Conservation (phyloP, 2,888 invertebrate genomes). For the Pyralis farinalis region DNA sequence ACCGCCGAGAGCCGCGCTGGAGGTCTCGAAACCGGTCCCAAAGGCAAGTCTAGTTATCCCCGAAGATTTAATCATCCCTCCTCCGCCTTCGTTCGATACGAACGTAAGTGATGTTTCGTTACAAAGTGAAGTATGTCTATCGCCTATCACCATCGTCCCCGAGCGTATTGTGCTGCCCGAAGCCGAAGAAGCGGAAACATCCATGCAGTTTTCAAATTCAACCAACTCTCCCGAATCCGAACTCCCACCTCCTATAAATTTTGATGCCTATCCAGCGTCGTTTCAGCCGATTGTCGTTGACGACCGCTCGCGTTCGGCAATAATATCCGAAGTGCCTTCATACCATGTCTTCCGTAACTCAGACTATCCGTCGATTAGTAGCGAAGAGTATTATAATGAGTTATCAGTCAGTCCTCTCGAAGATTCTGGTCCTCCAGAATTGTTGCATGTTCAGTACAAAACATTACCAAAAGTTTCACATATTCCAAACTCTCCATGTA, state of each 20-base stretch:
- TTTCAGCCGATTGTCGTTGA: conserved; percentile 25
- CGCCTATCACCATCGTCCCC: conserved; percentile 63
- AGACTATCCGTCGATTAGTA: conserved; percentile 38
- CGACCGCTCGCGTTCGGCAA: conserved; percentile 36
- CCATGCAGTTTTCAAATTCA: conserved; percentile 67
- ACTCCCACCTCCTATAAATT: conserved; percentile 72
- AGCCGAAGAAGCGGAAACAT: conserved; percentile 65
- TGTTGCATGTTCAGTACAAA: conserved; percentile 68
- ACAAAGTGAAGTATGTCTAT: conserved; percentile 40
- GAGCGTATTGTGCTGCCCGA: conserved; percentile 62
- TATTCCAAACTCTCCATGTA: conserved; percentile 70
- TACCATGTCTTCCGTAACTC: conserved; percentile 55
- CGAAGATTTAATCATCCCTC: conserved; percentile 72
- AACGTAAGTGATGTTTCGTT: conserved; percentile 61
- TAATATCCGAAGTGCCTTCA: conserved; percentile 61
- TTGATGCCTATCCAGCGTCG: conserved; percentile 55
- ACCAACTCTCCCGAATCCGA: conserved; percentile 65
- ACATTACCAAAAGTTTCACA: conserved; percentile 70
- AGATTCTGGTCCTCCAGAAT: conserved; percentile 49
- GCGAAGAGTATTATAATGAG: conserved; percentile 51
- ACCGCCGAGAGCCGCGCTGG: conserved; percentile 46
- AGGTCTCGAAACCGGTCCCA: conserved; percentile 48
- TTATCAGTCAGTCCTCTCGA: conserved; percentile 58
- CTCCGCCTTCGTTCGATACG: conserved; percentile 72
- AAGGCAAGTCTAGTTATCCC: conserved; percentile 55